A percentile compares a stretch with the other conserved stretches of the same genome.
These are phyloP conservation scores for Epizoanthus rinbou DNA, from an alignment of 92 coral and sea anemone species.

Conservation along the genomic window DNA sequence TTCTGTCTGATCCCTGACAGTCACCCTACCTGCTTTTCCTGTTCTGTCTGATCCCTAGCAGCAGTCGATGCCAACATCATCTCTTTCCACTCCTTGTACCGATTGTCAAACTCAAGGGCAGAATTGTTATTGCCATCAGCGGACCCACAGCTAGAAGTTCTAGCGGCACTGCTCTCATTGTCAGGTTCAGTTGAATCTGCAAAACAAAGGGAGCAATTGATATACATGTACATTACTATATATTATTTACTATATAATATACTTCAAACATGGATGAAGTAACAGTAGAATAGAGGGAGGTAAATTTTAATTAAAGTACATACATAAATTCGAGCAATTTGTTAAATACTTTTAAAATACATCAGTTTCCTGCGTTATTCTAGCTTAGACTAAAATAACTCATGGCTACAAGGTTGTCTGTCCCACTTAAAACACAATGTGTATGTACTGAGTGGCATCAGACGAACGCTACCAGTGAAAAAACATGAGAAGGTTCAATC, in stretches of 20 bases:
- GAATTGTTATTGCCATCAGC: constrained; percentile 33
- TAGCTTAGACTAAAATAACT: too few relatives aligned
- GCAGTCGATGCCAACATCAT: constrained; percentile 94
- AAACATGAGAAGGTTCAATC: too few relatives aligned
- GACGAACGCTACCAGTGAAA: too few relatives aligned
- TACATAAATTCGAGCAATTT: too few relatives aligned
- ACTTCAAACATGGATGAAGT: too few relatives aligned
- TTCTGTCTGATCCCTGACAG: constrained; percentile 85
- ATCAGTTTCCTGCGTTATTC: too few relatives aligned
- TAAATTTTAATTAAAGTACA: not conserved
- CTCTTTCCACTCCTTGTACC: constrained; percentile 92
- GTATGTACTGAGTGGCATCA: too few relatives aligned
- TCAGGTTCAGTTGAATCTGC: constrained; percentile 74
- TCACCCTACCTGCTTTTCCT: constrained; percentile 83
- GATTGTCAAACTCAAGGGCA: constrained; percentile 69
- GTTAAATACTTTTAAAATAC: too few relatives aligned
- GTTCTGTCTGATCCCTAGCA: constrained; percentile 87
- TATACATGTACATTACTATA: not conserved
- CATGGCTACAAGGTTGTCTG: too few relatives aligned
- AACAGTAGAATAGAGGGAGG: too few relatives aligned
- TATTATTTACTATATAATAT: too few relatives aligned
- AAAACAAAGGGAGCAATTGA: not conserved
- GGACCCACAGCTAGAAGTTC: constrained; percentile 41
- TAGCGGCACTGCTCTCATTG: constrained; percentile 45
- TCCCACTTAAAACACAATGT: too few relatives aligned